Percentiles rank a stretch among this genome's conserved stretches.
phyloP scores from a whole-genome alignment of 2,113 vertebrate genomes.

The Aleadryas rufinucha region DNA sequence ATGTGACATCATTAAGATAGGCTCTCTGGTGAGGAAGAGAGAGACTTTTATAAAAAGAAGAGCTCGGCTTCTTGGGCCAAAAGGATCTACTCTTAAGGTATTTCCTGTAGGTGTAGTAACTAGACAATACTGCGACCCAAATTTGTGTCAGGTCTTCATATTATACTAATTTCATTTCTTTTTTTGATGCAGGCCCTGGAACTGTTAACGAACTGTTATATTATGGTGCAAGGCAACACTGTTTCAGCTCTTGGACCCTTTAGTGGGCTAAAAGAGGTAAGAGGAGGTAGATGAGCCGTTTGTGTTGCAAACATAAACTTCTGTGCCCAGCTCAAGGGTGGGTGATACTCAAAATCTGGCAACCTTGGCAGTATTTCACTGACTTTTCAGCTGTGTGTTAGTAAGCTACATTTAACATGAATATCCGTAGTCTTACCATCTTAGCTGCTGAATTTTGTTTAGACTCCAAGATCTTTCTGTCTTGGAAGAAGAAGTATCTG shows the following conservation, averaged over 20 bases:
- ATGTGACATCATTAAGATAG: constrained; percentile 97
- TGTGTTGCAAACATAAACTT: neutral
- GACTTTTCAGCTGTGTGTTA: neutral
- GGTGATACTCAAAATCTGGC: fast-evolving
- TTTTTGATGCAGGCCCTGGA: constrained; percentile 83
- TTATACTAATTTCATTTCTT: neutral
- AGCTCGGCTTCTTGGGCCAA: constrained; percentile 92
- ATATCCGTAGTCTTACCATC: neutral
- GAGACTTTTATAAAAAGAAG: constrained; percentile 95
- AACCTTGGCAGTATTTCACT: neutral
- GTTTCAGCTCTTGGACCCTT: constrained; percentile 91
- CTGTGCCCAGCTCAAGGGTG: fast-evolving
- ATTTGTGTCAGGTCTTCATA: neutral
- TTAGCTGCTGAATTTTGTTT: neutral
- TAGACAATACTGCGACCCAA: neutral
- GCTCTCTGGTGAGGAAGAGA: constrained; percentile 88
- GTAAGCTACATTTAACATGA: neutral
- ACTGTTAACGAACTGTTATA: constrained; percentile 92
- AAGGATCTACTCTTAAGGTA: constrained; percentile 96
- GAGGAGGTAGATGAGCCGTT: neutral
- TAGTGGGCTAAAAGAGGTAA: constrained; percentile 91
- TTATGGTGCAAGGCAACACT: constrained; percentile 98
- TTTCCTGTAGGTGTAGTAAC: neutral
- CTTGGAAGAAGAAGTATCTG: neutral
- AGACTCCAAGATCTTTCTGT: neutral